Conservation (phyloP, 2,888 invertebrate species). For the Melieria omissa region DNA sequence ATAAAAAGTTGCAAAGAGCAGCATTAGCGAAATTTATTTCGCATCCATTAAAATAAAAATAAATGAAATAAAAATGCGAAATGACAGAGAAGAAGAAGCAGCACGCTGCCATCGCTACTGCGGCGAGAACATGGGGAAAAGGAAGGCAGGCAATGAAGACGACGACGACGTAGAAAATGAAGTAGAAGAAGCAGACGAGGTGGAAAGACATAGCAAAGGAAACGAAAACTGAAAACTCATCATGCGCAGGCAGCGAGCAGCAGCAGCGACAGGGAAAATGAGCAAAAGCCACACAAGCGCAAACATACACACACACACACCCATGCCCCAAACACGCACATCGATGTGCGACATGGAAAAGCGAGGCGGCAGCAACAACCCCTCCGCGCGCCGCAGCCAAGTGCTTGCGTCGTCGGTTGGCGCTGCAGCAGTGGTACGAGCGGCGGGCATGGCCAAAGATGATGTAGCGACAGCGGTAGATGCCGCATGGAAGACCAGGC, state of each 20-base stretch:
- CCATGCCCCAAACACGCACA: background rate
- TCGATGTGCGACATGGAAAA: too few species aligned
- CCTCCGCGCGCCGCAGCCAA: too few species aligned
- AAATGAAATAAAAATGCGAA: slow-evolving; percentile 31
- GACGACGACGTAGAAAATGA: background rate
- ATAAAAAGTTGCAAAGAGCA: slow-evolving; percentile 31
- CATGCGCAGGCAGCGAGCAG: slow-evolving; percentile 15
- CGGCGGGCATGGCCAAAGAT: too few species aligned
- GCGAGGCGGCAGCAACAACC: too few species aligned
- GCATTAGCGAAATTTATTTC: slow-evolving; percentile 41
- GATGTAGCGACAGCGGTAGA: too few species aligned
- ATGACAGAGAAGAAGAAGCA: slow-evolving; percentile 4
- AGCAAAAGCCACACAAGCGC: background rate
- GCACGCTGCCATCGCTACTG: background rate
- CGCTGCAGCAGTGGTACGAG: too few species aligned
- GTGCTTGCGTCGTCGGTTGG: too few species aligned
- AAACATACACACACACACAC: background rate
- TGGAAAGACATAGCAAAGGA: slow-evolving; percentile 9
- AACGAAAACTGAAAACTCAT: slow-evolving; percentile 28
- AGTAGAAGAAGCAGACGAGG: slow-evolving; percentile 11
- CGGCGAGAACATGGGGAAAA: background rate
- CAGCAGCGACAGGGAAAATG: background rate
- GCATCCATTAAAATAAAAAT: slow-evolving; percentile 39
- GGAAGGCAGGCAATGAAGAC: background rate
- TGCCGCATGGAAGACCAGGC: too few species aligned